phyloP scores from a whole-genome alignment of 2,113 vertebrate genomes.

The Nyctereutes procyonoides region DNA sequence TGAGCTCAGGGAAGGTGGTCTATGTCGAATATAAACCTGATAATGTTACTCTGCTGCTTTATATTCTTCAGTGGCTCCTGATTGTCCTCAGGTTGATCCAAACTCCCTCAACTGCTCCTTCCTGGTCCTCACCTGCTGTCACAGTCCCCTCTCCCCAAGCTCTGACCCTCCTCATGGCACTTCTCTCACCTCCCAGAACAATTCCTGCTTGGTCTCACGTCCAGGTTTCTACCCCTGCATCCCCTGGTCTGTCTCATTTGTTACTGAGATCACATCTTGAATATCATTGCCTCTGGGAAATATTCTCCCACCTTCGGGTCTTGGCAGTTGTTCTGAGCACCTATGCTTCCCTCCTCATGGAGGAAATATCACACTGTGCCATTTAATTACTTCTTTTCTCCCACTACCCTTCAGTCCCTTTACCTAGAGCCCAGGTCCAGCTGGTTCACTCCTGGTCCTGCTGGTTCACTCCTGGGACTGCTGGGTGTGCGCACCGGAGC shows the following conservation, averaged over 20 bases:
- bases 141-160: neutral
- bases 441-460: too few relatives aligned
- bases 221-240: neutral
- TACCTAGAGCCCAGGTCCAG: neutral
- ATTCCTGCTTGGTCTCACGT: neutral
- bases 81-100: neutral
- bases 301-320: neutral
- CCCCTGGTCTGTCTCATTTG: neutral
- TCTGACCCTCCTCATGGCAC: neutral
- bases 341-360: neutral
- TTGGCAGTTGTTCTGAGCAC: neutral
- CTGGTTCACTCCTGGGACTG: neutral
- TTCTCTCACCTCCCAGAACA: neutral
- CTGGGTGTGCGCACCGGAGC: rapidly evolving
- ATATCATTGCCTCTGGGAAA: neutral
- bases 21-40: neutral
- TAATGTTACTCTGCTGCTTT: neutral
- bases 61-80: neutral
- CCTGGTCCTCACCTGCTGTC: neutral
- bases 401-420: neutral
- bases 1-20: neutral
- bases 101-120: neutral
- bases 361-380: neutral
- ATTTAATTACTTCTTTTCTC: neutral
- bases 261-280: neutral